phyloP scores from a whole-genome alignment of 2,888 invertebrate genomes.

The Drosophila niveifrons region DNA sequence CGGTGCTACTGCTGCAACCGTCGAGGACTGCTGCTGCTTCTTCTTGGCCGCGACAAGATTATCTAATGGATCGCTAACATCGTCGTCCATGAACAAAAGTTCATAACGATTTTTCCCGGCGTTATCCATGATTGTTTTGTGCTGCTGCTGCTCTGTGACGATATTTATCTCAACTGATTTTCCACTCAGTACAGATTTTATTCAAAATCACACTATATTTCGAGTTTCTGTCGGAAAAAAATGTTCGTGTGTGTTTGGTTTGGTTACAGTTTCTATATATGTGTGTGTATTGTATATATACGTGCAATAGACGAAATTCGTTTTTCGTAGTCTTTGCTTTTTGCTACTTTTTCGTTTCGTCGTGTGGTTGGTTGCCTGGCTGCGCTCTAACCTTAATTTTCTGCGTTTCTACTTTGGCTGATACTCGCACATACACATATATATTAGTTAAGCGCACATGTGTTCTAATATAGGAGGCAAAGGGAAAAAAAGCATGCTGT shows the following conservation, averaged over 20 bases:
- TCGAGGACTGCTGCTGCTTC: conserved; percentile 80
- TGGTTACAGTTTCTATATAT: conserved; percentile 55
- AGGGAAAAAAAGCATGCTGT: conserved; percentile 61
- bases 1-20: conserved; percentile 55
- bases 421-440: conserved; percentile 61
- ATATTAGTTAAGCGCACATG: conserved; percentile 68
- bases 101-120: conserved; percentile 85
- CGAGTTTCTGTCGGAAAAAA: conserved; percentile 60
- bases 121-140: conserved; percentile 81
- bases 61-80: conserved; percentile 85
- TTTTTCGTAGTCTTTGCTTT: conserved; percentile 65
- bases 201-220: conserved; percentile 54
- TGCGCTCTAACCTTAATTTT: conserved; percentile 84
- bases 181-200: conserved; percentile 58
- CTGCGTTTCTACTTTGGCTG: conserved; percentile 75
- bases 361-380: conserved; percentile 64
- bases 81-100: conserved; percentile 86
- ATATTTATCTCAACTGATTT: conserved; percentile 60
- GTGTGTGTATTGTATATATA: conserved; percentile 21
- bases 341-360: conserved; percentile 57
- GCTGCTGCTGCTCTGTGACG: conserved; percentile 44
- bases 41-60: conserved; percentile 84
- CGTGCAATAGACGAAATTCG: conserved; percentile 55
- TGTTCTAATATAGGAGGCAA: conserved; percentile 64
- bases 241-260: conserved; percentile 59